Evolutionary conservation across 2,888 invertebrate species (phyloP).

Genomic region (Lypha dubia): DNA sequence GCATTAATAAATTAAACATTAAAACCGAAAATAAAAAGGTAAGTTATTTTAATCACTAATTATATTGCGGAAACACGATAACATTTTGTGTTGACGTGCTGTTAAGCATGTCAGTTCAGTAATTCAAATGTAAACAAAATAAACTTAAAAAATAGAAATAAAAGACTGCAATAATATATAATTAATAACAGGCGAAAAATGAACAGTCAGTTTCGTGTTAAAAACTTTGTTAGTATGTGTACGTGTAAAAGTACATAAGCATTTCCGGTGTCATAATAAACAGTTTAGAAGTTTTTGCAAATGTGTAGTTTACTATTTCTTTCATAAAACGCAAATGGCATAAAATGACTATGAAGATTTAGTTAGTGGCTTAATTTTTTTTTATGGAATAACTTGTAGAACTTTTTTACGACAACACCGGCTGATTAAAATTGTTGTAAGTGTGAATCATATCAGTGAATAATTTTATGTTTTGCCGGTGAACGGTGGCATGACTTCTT

Average conservation of each 20-base stretch:
- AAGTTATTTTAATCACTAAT: conserved; percentile 41
- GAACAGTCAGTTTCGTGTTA: conserved; percentile 29
- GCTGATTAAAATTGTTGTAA: neutral
- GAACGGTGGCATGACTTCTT: neutral
- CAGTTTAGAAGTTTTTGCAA: neutral
- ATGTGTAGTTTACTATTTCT: too few species aligned
- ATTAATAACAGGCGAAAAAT: conserved; percentile 24
- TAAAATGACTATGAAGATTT: conserved; percentile 26
- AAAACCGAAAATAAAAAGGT: conserved; percentile 26
- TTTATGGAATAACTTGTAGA: neutral
- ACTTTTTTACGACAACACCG: neutral
- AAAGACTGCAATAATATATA: conserved; percentile 26
- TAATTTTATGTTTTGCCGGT: neutral
- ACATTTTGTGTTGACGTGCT: conserved; percentile 58
- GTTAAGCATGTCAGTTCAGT: conserved; percentile 64
- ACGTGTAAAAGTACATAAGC: neutral
- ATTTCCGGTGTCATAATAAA: conserved; percentile 44
- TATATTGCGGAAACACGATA: conserved; percentile 61
- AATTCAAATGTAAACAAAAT: conserved; percentile 40
- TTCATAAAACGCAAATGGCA: too few species aligned
- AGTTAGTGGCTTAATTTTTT: neutral
- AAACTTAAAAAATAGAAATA: neutral
- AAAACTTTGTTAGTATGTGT: neutral
- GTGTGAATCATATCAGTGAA: too few species aligned
- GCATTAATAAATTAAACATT: neutral